Percentiles rank a stretch among this genome's conserved stretches.
Conservation (phyloP, 2,113 vertebrate genomes). For the Pseudois nayaur region DNA sequence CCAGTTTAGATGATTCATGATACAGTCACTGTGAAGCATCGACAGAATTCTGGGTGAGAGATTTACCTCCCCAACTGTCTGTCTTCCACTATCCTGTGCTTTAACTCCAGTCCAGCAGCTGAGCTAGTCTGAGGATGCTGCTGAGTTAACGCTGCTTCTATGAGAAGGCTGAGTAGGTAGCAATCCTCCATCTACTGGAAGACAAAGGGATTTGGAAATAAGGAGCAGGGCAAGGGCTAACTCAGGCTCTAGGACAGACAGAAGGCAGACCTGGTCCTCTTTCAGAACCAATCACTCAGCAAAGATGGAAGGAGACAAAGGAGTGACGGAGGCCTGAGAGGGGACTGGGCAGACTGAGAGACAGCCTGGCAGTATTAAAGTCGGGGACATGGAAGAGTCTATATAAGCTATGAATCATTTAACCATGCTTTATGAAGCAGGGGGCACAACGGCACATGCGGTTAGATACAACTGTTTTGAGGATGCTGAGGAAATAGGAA, state of each 20-base stretch:
- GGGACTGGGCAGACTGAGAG: background rate
- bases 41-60: background rate
- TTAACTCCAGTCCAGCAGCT: background rate
- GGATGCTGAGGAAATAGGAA: background rate
- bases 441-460: slow-evolving; percentile 44
- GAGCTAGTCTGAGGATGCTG: background rate
- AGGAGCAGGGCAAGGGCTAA: background rate
- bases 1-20: background rate
- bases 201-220: background rate
- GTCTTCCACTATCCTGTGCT: background rate
- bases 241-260: background rate
- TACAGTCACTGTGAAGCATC: background rate
- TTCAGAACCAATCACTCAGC: background rate
- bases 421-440: slow-evolving; percentile 59
- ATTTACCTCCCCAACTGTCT: background rate
- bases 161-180: background rate
- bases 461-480: slow-evolving; percentile 32
- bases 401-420: background rate
- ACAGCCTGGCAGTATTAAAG: background rate
- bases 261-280: background rate
- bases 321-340: background rate
- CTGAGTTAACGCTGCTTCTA: background rate
- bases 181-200: background rate
- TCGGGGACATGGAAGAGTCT: background rate
- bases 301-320: background rate